Conservation (phyloP, 2,888 invertebrate genomes). For the Empis stercorea region DNA sequence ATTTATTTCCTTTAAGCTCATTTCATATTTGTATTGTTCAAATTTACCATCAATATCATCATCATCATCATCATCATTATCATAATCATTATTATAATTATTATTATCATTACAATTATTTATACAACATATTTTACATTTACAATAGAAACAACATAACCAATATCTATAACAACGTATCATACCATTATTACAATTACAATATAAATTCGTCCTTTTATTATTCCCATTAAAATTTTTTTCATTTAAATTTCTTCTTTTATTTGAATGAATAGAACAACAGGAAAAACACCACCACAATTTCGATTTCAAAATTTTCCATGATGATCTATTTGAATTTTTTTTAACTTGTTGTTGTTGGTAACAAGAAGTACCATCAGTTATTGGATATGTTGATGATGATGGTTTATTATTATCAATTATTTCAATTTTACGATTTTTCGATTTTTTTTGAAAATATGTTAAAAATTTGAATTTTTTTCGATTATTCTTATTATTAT, state of each 20-base stretch:
- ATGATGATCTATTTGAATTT: neutral
- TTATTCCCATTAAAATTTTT: neutral
- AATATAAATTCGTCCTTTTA: neutral
- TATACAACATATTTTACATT: slow-evolving; percentile 5
- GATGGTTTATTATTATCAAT: no score
- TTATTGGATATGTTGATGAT: no score
- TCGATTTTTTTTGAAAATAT: no score
- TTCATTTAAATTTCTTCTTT: no score
- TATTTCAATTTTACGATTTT: no score
- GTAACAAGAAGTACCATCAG: neutral
- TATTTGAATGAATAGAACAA: no score
- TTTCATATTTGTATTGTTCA: slow-evolving; percentile 26
- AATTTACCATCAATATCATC: slow-evolving; percentile 32
- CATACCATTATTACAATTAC: neutral
- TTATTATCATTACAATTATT: slow-evolving; percentile 2
- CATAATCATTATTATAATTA: neutral
- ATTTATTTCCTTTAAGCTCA: slow-evolving; percentile 20
- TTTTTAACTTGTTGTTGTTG: neutral
- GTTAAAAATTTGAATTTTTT: neutral
- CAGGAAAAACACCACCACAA: no score
- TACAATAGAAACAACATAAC: slow-evolving; percentile 14
- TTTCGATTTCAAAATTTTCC: neutral
- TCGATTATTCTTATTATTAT: no score
- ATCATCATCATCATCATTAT: slow-evolving; percentile 20
- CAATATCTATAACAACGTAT: slow-evolving; percentile 12